phyloP scores from a whole-genome alignment of 2,888 invertebrate species.

The Mythimna loreyi region DNA sequence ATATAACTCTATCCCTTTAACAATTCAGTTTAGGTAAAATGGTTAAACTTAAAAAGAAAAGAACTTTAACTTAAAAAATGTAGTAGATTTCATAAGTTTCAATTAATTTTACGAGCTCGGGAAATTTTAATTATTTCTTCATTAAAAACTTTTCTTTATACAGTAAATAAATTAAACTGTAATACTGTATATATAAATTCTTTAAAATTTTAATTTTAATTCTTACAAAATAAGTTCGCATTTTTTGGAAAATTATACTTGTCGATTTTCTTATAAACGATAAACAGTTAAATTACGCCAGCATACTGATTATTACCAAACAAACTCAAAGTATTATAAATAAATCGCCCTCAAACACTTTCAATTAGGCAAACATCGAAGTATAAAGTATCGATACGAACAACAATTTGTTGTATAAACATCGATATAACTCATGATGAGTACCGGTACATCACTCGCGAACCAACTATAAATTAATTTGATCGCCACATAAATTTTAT shows the following conservation, averaged over 20 bases:
- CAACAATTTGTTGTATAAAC: constrained; percentile 54
- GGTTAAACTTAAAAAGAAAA: too few relatives aligned
- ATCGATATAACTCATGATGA: constrained; percentile 51
- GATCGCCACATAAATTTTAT: constrained; percentile 68
- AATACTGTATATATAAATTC: too few relatives aligned
- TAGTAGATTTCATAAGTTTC: not conserved
- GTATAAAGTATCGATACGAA: constrained; percentile 34
- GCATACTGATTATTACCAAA: not conserved
- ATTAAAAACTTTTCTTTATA: not conserved
- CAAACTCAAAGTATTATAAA: not conserved
- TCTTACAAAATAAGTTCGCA: too few relatives aligned
- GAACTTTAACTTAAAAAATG: not conserved
- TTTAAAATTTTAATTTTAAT: too few relatives aligned
- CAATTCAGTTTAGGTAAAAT: too few relatives aligned
- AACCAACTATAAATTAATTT: constrained; percentile 70
- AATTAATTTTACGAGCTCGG: too few relatives aligned
- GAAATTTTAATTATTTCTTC: not conserved
- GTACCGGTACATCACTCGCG: constrained; percentile 49
- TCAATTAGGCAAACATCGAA: constrained; percentile 39
- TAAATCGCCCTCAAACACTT: constrained; percentile 16
- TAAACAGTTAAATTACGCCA: not conserved
- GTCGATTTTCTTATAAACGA: not conserved
- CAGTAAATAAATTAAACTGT: too few relatives aligned
- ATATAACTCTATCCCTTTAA: too few relatives aligned
- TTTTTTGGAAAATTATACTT: too few relatives aligned